Conservation (phyloP, 2,888 invertebrate genomes). For the Tricholauxania praeusta region DNA sequence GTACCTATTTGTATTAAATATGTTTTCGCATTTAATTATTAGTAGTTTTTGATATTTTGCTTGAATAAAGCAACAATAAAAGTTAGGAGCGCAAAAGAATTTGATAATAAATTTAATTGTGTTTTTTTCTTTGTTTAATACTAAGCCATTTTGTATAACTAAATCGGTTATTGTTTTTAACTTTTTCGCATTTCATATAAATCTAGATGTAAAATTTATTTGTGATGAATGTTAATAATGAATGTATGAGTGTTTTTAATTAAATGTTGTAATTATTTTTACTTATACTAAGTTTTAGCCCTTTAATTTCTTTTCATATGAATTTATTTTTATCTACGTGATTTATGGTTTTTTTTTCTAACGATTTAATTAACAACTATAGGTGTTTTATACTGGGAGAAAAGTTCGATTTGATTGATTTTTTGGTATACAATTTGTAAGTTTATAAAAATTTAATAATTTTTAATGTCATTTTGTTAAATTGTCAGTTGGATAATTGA, state of each 20-base stretch:
- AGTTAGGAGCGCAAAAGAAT: conserved; percentile 1
- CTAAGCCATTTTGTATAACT: conserved; percentile 30
- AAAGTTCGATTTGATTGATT: too few relatives aligned
- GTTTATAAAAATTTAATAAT: conserved; percentile 23
- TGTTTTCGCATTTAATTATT: not conserved
- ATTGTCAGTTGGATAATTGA: not conserved
- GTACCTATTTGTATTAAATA: not conserved
- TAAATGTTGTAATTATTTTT: conserved; percentile 29
- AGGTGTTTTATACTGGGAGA: too few relatives aligned
- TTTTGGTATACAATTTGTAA: conserved; percentile 29
- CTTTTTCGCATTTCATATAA: conserved; percentile 13
- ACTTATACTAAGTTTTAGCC: conserved; percentile 27
- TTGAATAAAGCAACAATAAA: not conserved
- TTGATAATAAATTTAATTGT: conserved; percentile 10
- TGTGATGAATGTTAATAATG: conserved; percentile 31
- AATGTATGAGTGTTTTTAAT: conserved; percentile 6
- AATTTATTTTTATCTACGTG: conserved; percentile 18
- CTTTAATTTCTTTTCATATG: not conserved
- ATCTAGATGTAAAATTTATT: not conserved
- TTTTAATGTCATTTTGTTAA: conserved; percentile 21
- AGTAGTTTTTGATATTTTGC: not conserved
- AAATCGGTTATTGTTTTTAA: conserved; percentile 36
- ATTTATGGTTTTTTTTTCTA: too few relatives aligned
- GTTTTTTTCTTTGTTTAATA: conserved; percentile 13
- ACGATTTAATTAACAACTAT: too few relatives aligned